A percentile compares a stretch with the other conserved stretches of the same genome.
Evolutionary conservation across 2,888 invertebrate genomes (phyloP).

Genomic region (Erannis defoliaria): DNA sequence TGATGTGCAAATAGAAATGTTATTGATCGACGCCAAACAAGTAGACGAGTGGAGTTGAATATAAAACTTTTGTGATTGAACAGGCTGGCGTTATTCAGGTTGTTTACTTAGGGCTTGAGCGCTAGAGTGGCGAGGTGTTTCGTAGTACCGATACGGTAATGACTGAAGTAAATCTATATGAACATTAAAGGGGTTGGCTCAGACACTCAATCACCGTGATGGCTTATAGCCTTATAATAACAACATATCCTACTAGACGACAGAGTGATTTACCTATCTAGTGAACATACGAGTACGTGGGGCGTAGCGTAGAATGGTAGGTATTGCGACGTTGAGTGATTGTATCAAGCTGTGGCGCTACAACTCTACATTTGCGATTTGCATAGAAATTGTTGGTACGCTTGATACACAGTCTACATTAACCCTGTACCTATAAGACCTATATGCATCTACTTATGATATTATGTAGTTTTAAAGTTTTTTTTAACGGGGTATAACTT

Average conservation of each 20-base stretch:
- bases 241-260: conserved; percentile 10
- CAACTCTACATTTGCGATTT: conserved; percentile 40
- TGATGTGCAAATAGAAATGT: conserved; percentile 46
- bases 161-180: conserved; percentile 18
- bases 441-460: background rate
- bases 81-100: conserved; percentile 28
- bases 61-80: conserved; percentile 45
- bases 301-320: conserved; percentile 12
- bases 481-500: too few species aligned
- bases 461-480: too few species aligned
- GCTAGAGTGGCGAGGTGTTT: conserved; percentile 22
- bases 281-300: conserved; percentile 9
- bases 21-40: conserved; percentile 45
- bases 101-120: conserved; percentile 18
- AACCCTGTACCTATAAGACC: conserved; percentile 1
- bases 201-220: conserved; percentile 14
- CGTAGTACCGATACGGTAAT: conserved; percentile 18
- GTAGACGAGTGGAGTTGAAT: conserved; percentile 37
- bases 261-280: conserved; percentile 14
- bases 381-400: conserved; percentile 41
- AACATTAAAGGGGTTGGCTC: conserved; percentile 9
- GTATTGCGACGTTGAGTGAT: conserved; percentile 35
- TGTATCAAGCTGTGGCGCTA: conserved; percentile 35
- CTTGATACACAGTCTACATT: conserved; percentile 33
- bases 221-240: conserved; percentile 13